A percentile compares a stretch with the other conserved stretches of the same genome.
phyloP scores from a whole-genome alignment of 2,888 invertebrate genomes.

The Terebella lapidaria region DNA sequence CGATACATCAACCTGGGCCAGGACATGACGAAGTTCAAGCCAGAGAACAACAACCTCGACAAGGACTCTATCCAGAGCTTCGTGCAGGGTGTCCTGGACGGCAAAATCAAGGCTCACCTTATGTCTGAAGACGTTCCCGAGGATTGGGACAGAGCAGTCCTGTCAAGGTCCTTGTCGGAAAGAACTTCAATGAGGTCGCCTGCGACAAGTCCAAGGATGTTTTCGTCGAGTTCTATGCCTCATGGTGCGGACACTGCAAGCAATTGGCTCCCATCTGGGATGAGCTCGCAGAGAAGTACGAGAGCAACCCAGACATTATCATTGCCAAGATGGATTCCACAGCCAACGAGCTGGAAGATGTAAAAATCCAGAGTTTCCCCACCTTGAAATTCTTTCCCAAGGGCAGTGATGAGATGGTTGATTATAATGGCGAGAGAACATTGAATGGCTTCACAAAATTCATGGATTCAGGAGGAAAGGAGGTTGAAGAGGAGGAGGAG shows the following conservation, averaged over 20 bases:
- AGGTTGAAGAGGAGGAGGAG: constrained; percentile 56
- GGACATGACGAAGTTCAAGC: constrained; percentile 70
- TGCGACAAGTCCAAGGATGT: constrained; percentile 83
- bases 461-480: constrained; percentile 83
- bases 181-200: constrained; percentile 92
- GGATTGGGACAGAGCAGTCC: constrained; percentile 94
- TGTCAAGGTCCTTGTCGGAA: constrained; percentile 87
- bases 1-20: constrained; percentile 91
- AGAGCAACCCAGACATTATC: constrained; percentile 71
- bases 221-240: constrained; percentile 98
- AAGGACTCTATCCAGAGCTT: constrained; percentile 71
- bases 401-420: constrained; percentile 82
- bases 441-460: constrained; percentile 89
- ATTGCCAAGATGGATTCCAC: constrained; percentile 99
- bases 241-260: constrained; percentile 98
- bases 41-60: constrained; percentile 61
- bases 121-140: constrained; percentile 88
- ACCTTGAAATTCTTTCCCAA: constrained; percentile 74
- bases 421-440: constrained; percentile 93
- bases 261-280: constrained; percentile 96
- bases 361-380: constrained; percentile 82
- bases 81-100: constrained; percentile 82
- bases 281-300: constrained; percentile 87
- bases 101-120: constrained; percentile 89
- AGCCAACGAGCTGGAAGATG: constrained; percentile 92